Evolutionary conservation across 2,797 vertebrate genomes (phyloP).

Genomic region (Limosa lapponica): DNA sequence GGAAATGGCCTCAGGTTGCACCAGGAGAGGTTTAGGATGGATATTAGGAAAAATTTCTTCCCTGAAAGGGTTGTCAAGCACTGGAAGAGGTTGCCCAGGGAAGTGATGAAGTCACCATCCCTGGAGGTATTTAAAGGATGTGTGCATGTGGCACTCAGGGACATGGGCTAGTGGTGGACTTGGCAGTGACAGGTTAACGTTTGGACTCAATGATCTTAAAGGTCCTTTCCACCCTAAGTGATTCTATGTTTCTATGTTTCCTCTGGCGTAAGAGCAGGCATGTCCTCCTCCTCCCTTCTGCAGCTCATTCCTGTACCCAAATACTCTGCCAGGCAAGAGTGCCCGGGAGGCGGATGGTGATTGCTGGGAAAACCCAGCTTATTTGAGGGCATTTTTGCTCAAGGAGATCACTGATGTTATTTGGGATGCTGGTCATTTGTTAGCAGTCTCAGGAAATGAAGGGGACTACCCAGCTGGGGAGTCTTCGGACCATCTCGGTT

Average conservation of each 20-base stretch:
- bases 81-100: neutral
- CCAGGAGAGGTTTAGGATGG: neutral
- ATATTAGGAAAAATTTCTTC: neutral
- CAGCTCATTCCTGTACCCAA: neutral
- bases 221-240: neutral
- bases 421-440: neutral
- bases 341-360: neutral
- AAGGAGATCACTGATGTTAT: neutral
- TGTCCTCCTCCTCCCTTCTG: neutral
- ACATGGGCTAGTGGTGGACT: neutral
- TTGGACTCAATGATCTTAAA: neutral
- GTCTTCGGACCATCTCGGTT: neutral
- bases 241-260: neutral
- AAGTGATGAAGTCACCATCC: neutral
- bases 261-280: fast-evolving
- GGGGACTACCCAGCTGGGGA: neutral
- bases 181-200: neutral
- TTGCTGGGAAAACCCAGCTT: neutral
- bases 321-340: neutral
- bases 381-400: neutral
- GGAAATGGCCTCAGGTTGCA: neutral
- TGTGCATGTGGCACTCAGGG: neutral
- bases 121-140: neutral
- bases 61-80: neutral
- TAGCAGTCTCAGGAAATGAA: neutral